Evolutionary conservation across 2,113 vertebrate species (phyloP), one percentile per base, ranked within the genome.

Genomic region (Terrapene triunguis): DNA sequence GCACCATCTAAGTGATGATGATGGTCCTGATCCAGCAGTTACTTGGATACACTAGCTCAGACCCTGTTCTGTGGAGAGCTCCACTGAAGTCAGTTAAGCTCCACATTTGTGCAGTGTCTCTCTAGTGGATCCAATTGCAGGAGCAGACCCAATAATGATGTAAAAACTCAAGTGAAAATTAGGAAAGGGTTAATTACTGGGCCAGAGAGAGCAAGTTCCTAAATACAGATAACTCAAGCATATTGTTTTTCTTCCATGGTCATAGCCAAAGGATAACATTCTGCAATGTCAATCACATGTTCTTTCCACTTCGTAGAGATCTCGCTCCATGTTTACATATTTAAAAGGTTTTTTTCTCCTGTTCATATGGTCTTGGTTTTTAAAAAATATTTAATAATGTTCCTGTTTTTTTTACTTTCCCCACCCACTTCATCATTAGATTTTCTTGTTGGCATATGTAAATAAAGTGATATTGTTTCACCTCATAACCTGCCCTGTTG

Each of bases 381-480:
- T 35, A 8, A n/a, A 47, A 87, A 85, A 92, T 90, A 92, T 90
- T 90, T 54, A 89, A 85, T 35, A 92, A 47, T 85, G 44, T 82
- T 82, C 59, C 11, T 91, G 54, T 13, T 93, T 95, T 95, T 79
- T 79, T 85, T 1, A 74, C 42, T 94, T 6, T 1, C 32, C 59
- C 88, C 44, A 42, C 10, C 87, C 93, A 27, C 8, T 84, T 82
- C 89, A 2, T 35, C 54, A 24, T 42, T 72, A 72, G 27, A 44
- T 44, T 57, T 29, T 47, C 54, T 59, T 44, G 16, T 83, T 48
- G 6, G 7, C 54, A 50, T 91, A 50, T 65, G 90, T 94, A 93
- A 96, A 89, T 13, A 84, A 94, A 97, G 89, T 92, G 89, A 29
- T 81, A 54, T 57, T 91, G 42, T 92, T 94, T 96, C 89, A 89